phyloP scores from a whole-genome alignment of 2,888 invertebrate genomes.

The Athrips mouffetella region DNA sequence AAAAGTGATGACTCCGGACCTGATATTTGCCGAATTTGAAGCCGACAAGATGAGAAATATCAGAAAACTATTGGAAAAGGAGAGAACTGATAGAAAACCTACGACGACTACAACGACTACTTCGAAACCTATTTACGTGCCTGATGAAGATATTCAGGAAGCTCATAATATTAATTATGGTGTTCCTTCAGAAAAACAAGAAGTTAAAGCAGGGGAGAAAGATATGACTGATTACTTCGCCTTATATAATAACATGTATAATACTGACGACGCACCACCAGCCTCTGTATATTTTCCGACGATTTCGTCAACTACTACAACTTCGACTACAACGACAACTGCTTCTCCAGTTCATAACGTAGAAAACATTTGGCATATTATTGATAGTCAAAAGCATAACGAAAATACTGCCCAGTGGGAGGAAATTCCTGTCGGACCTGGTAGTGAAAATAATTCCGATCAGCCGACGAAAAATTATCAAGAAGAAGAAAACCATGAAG shows the following conservation, averaged over 20 bases:
- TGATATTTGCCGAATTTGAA: conserved; percentile 72
- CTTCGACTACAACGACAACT: conserved; percentile 38
- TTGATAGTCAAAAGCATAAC: conserved; percentile 60
- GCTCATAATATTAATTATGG: conserved; percentile 37
- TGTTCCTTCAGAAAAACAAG: conserved; percentile 30
- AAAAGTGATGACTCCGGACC: conserved; percentile 56
- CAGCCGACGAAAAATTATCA: conserved; percentile 19
- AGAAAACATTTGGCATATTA: conserved; percentile 70
- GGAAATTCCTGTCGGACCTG: conserved; percentile 43
- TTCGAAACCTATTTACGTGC: conserved; percentile 54
- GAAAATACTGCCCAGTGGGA: conserved; percentile 55
- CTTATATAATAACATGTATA: conserved; percentile 52
- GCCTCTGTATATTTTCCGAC: conserved; percentile 46
- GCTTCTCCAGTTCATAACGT: conserved; percentile 43
- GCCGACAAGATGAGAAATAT: conserved; percentile 56
- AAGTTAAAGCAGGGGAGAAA: conserved; percentile 29
- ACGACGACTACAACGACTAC: conserved; percentile 38
- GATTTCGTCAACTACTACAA: conserved; percentile 26
- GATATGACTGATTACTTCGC: conserved; percentile 55
- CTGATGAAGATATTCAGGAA: conserved; percentile 42
- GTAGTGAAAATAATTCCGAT: conserved; percentile 25
- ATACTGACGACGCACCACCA: conserved; percentile 30
- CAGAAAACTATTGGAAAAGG: conserved; percentile 60
- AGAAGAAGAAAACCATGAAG: conserved; percentile 22
- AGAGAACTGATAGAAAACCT: conserved; percentile 40